Percentiles rank a stretch among this genome's conserved stretches.
phyloP scores from a whole-genome alignment of 2,888 invertebrate species.

The Phorcus lineatus region DNA sequence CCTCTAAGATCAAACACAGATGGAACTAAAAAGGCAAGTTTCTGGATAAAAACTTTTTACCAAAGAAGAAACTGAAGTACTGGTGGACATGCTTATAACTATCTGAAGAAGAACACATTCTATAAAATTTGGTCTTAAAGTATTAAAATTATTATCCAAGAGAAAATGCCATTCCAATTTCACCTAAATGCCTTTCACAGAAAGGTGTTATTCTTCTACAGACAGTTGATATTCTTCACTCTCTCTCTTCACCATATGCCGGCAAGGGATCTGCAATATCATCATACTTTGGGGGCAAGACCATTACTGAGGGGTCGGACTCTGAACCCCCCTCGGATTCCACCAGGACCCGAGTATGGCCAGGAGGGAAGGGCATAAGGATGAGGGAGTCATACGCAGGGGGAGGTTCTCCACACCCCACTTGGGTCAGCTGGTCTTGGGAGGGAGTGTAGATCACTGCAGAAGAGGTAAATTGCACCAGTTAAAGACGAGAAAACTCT shows the following conservation, averaged over 20 bases:
- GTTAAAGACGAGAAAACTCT: neutral
- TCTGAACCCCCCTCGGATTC: constrained; percentile 38
- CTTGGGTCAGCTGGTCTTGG: constrained; percentile 61
- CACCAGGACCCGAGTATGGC: neutral
- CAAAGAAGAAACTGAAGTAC: too few relatives aligned
- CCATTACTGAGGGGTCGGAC: constrained; percentile 48
- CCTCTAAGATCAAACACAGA: too few relatives aligned
- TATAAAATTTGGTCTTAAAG: too few relatives aligned
- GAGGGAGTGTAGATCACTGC: constrained; percentile 70
- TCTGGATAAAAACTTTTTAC: too few relatives aligned
- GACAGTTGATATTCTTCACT: neutral
- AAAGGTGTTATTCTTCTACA: too few relatives aligned
- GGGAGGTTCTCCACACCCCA: constrained; percentile 57
- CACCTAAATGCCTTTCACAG: too few relatives aligned
- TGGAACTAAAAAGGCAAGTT: too few relatives aligned
- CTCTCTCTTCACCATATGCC: constrained; percentile 45
- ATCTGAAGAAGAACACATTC: too few relatives aligned
- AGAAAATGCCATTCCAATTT: too few relatives aligned
- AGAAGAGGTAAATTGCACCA: neutral
- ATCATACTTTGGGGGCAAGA: constrained; percentile 66
- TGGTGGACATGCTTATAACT: too few relatives aligned
- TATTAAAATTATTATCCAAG: too few relatives aligned
- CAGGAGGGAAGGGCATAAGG: constrained; percentile 27
- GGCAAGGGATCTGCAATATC: constrained; percentile 62
- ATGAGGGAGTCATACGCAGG: constrained; percentile 65